These are phyloP conservation scores for Lepisosteus osseus DNA, from an alignment of 2,113 vertebrate genomes.

Conservation along the genomic window DNA sequence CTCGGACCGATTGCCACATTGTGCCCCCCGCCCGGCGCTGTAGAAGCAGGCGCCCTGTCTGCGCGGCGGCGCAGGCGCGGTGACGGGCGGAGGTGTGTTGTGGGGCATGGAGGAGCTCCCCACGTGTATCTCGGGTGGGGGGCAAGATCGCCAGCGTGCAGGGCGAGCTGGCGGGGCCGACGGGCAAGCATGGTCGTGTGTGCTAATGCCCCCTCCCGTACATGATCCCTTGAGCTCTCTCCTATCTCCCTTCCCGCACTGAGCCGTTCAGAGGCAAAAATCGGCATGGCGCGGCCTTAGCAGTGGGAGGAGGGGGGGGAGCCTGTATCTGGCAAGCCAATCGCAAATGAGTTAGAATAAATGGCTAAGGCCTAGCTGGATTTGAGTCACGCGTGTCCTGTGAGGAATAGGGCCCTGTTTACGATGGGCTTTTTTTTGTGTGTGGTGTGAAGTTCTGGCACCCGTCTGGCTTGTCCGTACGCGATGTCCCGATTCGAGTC, in stretches of 20 bases:
- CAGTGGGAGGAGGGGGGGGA: not conserved
- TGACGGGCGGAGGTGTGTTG: slow-evolving; percentile 25
- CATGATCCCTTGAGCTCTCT: not conserved
- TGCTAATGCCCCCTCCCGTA: not conserved
- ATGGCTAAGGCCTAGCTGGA: not conserved
- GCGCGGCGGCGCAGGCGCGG: slow-evolving; percentile 25
- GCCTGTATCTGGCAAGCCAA: slow-evolving; percentile 9
- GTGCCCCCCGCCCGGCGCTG: slow-evolving; percentile 14
- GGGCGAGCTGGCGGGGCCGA: not conserved
- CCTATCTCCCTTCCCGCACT: not conserved
- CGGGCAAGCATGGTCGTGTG: not conserved
- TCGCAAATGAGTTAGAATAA: not conserved
- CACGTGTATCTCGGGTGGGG: slow-evolving; percentile 22
- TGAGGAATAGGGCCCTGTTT: too few species aligned
- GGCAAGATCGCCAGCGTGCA: not conserved
- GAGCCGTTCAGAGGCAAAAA: not conserved
- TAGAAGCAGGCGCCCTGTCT: not conserved
- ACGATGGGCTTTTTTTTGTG: too few species aligned
- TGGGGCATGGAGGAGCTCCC: slow-evolving; percentile 17
- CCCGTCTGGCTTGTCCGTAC: too few species aligned
- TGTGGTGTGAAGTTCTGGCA: too few species aligned
- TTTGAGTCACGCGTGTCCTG: too few species aligned
- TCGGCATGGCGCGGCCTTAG: not conserved
- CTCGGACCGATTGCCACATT: slow-evolving; percentile 19
- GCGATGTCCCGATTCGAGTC: too few species aligned